Evolutionary conservation across 2,888 invertebrate species (phyloP).

Genomic region (Mimas tiliae): DNA sequence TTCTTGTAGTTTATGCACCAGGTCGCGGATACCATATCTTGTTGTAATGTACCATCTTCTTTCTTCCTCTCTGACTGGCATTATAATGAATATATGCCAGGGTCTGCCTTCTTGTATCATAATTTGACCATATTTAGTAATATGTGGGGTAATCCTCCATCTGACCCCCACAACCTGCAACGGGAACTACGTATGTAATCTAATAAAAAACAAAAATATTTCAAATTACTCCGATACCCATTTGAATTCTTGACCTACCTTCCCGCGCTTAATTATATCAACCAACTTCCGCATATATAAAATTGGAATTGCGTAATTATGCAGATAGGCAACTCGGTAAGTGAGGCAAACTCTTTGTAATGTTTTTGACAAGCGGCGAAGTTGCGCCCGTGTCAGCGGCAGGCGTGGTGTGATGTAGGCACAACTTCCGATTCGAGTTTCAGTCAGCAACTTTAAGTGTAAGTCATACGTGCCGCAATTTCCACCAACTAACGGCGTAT

Average conservation of each 20-base stretch:
- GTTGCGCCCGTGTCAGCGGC: constrained; percentile 23
- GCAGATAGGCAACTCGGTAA: constrained; percentile 21
- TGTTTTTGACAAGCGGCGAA: constrained; percentile 28
- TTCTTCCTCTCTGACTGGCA: no score
- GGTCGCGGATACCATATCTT: no score
- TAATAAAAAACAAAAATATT: no score
- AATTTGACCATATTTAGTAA: no score
- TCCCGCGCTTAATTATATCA: background rate
- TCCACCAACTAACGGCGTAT: constrained; percentile 6
- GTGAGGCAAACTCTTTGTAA: constrained; percentile 26
- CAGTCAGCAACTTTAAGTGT: constrained; percentile 48
- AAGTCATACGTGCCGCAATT: constrained; percentile 42
- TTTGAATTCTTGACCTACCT: background rate
- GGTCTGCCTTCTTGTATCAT: no score
- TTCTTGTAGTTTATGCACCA: no score
- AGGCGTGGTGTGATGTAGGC: constrained; percentile 47
- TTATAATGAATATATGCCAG: no score
- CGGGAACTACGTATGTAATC: no score
- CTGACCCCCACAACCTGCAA: no score
- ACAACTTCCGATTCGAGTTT: constrained; percentile 57
- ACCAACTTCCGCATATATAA: background rate
- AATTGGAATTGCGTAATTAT: constrained; percentile 18
- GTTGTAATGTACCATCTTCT: no score
- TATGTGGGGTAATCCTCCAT: no score
- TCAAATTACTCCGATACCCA: background rate